phyloP scores from a whole-genome alignment of 2,113 vertebrate species.

The Pseudolaguvia tuberculata region DNA sequence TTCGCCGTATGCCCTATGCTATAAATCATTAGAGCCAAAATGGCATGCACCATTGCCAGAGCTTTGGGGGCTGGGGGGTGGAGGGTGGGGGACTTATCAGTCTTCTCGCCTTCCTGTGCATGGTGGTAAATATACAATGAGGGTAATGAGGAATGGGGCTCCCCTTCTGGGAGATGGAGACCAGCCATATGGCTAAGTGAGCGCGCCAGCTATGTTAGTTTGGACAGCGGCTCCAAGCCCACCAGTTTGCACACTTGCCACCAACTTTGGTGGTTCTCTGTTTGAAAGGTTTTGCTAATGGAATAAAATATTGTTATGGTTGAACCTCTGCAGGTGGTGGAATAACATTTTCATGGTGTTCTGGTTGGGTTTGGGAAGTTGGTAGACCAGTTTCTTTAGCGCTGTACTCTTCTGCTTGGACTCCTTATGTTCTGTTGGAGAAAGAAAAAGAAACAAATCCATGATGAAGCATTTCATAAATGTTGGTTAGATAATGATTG shows the following conservation, averaged over 20 bases:
- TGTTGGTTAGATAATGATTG: not conserved
- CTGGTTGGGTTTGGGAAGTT: constrained; percentile 82
- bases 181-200: constrained; percentile 56
- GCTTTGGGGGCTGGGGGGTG: not conserved
- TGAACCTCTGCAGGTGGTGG: constrained; percentile 83
- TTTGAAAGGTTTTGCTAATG: not conserved
- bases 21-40: no score
- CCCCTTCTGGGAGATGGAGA: constrained; percentile 54
- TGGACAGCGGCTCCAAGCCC: constrained; percentile 47
- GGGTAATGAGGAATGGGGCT: constrained; percentile 55
- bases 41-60: no score
- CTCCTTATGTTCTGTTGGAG: constrained; percentile 76
- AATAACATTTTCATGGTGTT: constrained; percentile 90
- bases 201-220: constrained; percentile 51
- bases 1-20: no score
- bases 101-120: constrained; percentile 53
- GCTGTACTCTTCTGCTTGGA: constrained; percentile 66
- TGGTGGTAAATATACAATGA: constrained; percentile 54
- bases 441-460: constrained; percentile 30
- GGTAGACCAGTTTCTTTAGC: constrained; percentile 76
- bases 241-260: constrained; percentile 12
- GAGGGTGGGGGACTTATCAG: constrained; percentile 44
- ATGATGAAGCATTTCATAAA: not conserved
- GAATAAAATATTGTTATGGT: not conserved
- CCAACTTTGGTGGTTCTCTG: no score